Evolutionary conservation across 2,113 vertebrate genomes (phyloP).

Genomic region (Fregata magnificens): DNA sequence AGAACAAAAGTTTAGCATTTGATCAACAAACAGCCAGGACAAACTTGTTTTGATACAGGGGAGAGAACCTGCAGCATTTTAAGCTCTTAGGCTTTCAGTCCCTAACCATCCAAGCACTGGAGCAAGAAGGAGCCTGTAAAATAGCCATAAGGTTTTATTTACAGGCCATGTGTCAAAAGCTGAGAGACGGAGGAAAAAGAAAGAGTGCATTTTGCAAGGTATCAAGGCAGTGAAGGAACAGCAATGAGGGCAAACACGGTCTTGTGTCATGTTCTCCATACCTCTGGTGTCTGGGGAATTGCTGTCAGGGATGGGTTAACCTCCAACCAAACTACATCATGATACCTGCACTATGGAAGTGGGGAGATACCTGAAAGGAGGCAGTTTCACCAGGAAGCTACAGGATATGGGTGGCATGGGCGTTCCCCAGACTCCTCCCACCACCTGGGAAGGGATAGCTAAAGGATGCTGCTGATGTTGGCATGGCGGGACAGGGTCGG

Average conservation of each 20-base stretch:
- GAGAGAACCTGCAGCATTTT: background rate
- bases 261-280: background rate
- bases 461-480: background rate
- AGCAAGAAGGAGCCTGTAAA: background rate
- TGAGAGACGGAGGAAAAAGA: background rate
- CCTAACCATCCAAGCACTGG: background rate
- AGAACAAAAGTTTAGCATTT: background rate
- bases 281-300: background rate
- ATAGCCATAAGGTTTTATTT: background rate
- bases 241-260: background rate
- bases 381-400: background rate
- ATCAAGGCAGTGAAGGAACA: background rate
- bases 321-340: background rate
- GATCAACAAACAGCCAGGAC: background rate
- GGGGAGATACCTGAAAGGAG: background rate
- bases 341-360: background rate
- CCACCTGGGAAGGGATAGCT: background rate
- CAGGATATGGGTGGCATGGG: accelerated
- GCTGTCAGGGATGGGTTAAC: background rate
- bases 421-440: background rate
- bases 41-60: background rate
- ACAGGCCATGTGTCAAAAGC: background rate
- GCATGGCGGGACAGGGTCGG: accelerated
- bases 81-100: background rate
- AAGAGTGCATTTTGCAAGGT: background rate